Conservation (phyloP, 2,888 invertebrate species). For the Dasypogon diadema region DNA sequence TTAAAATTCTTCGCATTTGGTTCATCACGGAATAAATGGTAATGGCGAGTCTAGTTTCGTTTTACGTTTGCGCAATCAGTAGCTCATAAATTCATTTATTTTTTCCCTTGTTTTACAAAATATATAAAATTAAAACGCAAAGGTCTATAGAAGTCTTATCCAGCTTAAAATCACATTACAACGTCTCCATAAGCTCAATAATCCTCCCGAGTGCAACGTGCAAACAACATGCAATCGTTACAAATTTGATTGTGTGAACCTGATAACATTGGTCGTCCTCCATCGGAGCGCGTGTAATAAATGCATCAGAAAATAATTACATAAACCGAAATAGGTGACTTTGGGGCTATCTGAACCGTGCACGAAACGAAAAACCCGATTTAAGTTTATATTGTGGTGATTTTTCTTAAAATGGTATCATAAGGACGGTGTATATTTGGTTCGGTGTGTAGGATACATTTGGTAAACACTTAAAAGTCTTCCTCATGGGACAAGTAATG, state of each 20-base stretch:
- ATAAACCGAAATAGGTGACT: slow-evolving; percentile 56
- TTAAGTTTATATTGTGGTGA: slow-evolving; percentile 13
- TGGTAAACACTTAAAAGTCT: slow-evolving; percentile 36
- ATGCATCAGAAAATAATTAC: slow-evolving; percentile 57
- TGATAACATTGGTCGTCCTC: slow-evolving; percentile 44
- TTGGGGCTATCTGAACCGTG: slow-evolving; percentile 50
- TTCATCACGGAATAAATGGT: no score
- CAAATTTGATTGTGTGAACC: slow-evolving; percentile 57
- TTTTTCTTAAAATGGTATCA: slow-evolving; percentile 46
- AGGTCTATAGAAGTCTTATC: slow-evolving; percentile 6
- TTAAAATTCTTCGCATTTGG: no score
- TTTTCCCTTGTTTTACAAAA: neutral
- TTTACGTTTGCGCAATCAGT: no score
- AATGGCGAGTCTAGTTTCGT: no score
- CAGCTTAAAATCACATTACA: slow-evolving; percentile 17
- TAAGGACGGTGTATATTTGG: neutral
- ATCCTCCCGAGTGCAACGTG: slow-evolving; percentile 49
- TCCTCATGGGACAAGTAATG: slow-evolving; percentile 54
- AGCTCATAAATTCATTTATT: no score
- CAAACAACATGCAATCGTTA: slow-evolving; percentile 56
- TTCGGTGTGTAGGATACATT: no score
- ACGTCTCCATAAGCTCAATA: slow-evolving; percentile 42
- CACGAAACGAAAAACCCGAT: slow-evolving; percentile 48
- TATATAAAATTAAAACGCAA: slow-evolving; percentile 6
- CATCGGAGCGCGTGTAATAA: slow-evolving; percentile 54